Evolutionary conservation across 1,140 invertebrate genomes (phyloP).

Genomic region (Diabrotica undecimpunctata): DNA sequence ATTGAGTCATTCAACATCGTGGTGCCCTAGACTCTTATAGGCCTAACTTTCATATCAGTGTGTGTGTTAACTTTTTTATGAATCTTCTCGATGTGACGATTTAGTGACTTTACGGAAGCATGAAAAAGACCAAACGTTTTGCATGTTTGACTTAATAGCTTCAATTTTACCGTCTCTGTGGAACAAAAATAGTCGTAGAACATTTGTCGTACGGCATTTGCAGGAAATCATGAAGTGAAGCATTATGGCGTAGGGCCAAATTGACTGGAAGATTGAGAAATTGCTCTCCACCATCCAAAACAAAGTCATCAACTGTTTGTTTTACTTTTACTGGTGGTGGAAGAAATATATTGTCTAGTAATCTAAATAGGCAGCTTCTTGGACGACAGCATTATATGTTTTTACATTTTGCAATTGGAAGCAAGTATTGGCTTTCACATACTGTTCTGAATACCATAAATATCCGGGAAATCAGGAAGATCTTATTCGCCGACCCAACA

Average conservation of each 20-base stretch:
- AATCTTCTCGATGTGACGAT: slow-evolving; percentile 5
- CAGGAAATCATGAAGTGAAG: slow-evolving; percentile 19
- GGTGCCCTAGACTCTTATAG: slow-evolving; percentile 17
- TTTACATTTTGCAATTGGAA: slow-evolving; percentile 23
- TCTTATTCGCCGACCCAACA: too few species aligned
- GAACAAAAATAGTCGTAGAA: slow-evolving; percentile 5
- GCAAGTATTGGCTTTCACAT: too few species aligned
- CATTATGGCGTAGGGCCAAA: slow-evolving; percentile 18
- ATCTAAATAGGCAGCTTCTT: slow-evolving; percentile 17
- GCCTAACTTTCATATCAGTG: slow-evolving; percentile 20
- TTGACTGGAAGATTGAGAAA: slow-evolving; percentile 7
- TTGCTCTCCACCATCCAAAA: slow-evolving; percentile 20
- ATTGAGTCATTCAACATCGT: too few species aligned
- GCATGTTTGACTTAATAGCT: too few species aligned
- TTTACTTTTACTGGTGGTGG: too few species aligned
- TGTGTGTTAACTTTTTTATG: slow-evolving; percentile 10
- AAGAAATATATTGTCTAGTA: too few species aligned
- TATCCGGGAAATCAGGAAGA: too few species aligned
- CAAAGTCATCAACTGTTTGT: too few species aligned
- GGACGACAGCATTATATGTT: slow-evolving; percentile 18
- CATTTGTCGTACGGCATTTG: slow-evolving; percentile 19
- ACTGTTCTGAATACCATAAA: too few species aligned
- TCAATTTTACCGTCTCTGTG: too few species aligned
- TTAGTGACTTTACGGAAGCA: slow-evolving; percentile 6
- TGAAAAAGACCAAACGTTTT: slow-evolving; percentile 10